A percentile compares a stretch with the other conserved stretches of the same genome.
Evolutionary conservation across 1,140 invertebrate genomes (phyloP).

Genomic region (Piezodorus guildinii): DNA sequence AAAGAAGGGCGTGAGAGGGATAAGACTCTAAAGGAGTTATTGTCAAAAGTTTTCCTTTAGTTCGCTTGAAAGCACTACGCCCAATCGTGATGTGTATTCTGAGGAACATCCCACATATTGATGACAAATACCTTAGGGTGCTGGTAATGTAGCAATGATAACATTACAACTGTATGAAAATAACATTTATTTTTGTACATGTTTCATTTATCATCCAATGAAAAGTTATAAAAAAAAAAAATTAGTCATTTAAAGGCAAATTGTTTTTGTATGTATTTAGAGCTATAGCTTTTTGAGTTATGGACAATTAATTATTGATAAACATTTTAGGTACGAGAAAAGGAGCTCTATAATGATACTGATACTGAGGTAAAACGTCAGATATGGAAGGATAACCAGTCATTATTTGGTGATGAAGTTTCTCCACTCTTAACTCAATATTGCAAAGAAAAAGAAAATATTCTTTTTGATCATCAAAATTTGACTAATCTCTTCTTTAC

Average conservation of each 20-base stretch:
- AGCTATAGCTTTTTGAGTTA: too few relatives aligned
- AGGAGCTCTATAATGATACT: slow-evolving; percentile 85
- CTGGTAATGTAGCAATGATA: slow-evolving; percentile 40
- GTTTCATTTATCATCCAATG: too few relatives aligned
- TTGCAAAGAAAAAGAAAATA: slow-evolving; percentile 83
- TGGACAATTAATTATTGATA: background rate
- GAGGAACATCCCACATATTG: slow-evolving; percentile 84
- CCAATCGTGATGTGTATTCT: slow-evolving; percentile 94
- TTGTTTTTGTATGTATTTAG: too few relatives aligned
- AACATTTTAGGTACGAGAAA: slow-evolving; percentile 52
- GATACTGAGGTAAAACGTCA: slow-evolving; percentile 94
- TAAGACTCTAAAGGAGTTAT: slow-evolving; percentile 77
- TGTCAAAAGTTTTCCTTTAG: slow-evolving; percentile 89
- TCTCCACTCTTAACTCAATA: slow-evolving; percentile 87
- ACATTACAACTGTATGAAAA: too few relatives aligned
- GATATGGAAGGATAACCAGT: slow-evolving; percentile 97
- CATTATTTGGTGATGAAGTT: slow-evolving; percentile 92
- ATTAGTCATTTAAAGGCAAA: too few relatives aligned
- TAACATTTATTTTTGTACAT: too few relatives aligned
- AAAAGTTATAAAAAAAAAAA: too few relatives aligned
- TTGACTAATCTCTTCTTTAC: slow-evolving; percentile 80
- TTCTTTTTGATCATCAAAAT: slow-evolving; percentile 83
- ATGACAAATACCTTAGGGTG: slow-evolving; percentile 81
- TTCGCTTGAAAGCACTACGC: slow-evolving; percentile 78
- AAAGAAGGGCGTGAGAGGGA: slow-evolving; percentile 66